Evolutionary conservation across 2,797 vertebrate species (phyloP), one percentile per base, ranked within the genome.

Genomic region (Malurus leucopterus): DNA sequence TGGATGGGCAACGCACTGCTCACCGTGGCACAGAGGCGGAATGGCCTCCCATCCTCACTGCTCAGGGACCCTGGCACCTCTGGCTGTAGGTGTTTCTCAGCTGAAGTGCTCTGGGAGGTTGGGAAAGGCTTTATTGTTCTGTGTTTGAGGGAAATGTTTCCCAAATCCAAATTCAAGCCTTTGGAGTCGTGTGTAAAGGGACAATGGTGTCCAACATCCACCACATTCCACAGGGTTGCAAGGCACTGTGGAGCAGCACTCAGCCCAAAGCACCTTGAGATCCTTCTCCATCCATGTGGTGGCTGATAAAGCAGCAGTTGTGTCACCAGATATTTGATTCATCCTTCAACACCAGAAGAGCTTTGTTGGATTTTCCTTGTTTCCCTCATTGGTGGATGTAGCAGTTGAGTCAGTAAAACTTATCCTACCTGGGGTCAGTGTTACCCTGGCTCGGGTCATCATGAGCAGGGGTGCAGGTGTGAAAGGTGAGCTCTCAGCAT

Each of bases 11-110:
- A 1, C 3, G 29, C 5, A 3, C 9, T 8, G 63, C 21, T 47
- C 22, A 1, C 30, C 7, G 0, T 0, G 17, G 58, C 64, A 17
- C 36, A 5, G 43, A 5, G 6, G 3, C 7, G 55, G 0, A 2
- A 1, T 7, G 0, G 8, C 53, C 76, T 12, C 43, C 69, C 47
- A 38, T 4, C 38, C 44, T 57, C 46, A 1, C 0, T 12, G 22
- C 51, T 8, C 30, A 34, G 30, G 44, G 29, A 38, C 72, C 46
- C 50, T 8, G 43, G 41, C n/a, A 40, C 53, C 49, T 26, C 40
- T 8, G n/a, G 30, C 43, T 74, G 54, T 9, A 20, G n/a, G 3
- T 8, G 50, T 21, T 53, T 36, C 49, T 32, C 3, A 8, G 47
- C 43, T 73, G 61, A 50, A 49, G 54, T 44, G 58, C 24, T 23